Evolutionary conservation across 2,113 vertebrate genomes (phyloP), one percentile per base, ranked within the genome.

Genomic region (Oryzias curvinotus): DNA sequence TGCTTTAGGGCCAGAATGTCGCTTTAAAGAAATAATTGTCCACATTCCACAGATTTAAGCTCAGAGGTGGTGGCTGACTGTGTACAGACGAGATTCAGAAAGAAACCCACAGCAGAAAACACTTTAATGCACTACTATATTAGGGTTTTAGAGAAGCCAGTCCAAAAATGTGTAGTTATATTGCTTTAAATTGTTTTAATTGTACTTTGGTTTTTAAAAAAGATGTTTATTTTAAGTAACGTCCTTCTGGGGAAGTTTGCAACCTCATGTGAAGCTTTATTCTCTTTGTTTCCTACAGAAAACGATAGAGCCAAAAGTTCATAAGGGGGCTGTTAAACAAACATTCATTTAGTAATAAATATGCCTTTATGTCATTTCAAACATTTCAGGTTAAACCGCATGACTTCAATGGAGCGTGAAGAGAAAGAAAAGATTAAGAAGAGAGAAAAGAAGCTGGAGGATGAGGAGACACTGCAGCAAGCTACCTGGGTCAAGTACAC

Each of bases 401-500:
- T 98, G 95, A 98, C 96, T n/a, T 95, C 96, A 25, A 91, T 97
- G 76, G 96, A 98, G 86, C 94, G 95, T 78, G 96, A 98, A 81
- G 96, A 98, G 81, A 98, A 98, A 55, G 96, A 98, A 71, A 98
- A 98, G 75, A 92, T 95, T 14, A 98, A 96, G 90, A 98, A 98
- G 87, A 95, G 95, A 68, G 96, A 97, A 85, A 95, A 93, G 81
- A 98, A 97, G 68, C 93, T 96, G 77, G 96, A 98, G 84, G 96
- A 98, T 47, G 96, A 98, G 71, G 96, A 98, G 91, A 97, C 94
- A 0, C 92, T 98, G 94, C 96, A 95, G 56, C 96, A 98, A 74
- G 96, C 96, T 51, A 98, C 96, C 0, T 98, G 96, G 96, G 96
- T 98, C 82, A 98, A 98, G 77, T 98, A 98, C 30, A 97, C 96